Percentiles rank a stretch among this genome's conserved stretches.
Evolutionary conservation across 1,140 invertebrate species (phyloP).

Genomic region (Anadara kagoshimensis): DNA sequence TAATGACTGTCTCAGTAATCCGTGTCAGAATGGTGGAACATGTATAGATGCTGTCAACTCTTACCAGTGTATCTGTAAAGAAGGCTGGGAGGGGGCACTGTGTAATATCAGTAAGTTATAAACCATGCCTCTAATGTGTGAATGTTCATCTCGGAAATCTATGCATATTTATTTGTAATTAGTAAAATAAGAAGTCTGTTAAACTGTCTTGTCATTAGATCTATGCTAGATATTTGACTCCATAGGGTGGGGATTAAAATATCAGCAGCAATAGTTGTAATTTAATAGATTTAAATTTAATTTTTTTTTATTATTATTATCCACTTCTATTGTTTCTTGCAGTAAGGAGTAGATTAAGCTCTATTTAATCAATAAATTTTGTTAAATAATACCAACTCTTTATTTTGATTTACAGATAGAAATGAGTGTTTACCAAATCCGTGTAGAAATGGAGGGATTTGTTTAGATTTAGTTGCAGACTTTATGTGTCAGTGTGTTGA

Average conservation of each 20-base stretch:
- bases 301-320: too few species aligned
- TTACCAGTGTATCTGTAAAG: slow-evolving; percentile 76
- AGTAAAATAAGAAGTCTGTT: too few species aligned
- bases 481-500: slow-evolving; percentile 83
- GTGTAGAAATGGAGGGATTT: slow-evolving; percentile 80
- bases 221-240: too few species aligned
- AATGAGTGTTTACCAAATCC: slow-evolving; percentile 66
- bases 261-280: too few species aligned
- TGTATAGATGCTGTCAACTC: slow-evolving; percentile 70
- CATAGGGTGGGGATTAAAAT: too few species aligned
- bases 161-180: background rate
- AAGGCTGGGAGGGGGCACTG: slow-evolving; percentile 76
- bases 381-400: background rate
- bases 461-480: slow-evolving; percentile 81
- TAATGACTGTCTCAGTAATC: slow-evolving; percentile 88
- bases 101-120: slow-evolving; percentile 74
- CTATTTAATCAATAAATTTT: too few species aligned
- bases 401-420: slow-evolving; percentile 55
- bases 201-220: too few species aligned
- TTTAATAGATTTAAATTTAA: too few species aligned
- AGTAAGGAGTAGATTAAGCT: too few species aligned
- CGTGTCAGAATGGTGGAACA: slow-evolving; percentile 94
- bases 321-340: too few species aligned
- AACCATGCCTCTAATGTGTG: background rate
- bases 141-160: background rate